Evolutionary conservation across 2,888 invertebrate species (phyloP).

Genomic region (Eupsilia transversa): DNA sequence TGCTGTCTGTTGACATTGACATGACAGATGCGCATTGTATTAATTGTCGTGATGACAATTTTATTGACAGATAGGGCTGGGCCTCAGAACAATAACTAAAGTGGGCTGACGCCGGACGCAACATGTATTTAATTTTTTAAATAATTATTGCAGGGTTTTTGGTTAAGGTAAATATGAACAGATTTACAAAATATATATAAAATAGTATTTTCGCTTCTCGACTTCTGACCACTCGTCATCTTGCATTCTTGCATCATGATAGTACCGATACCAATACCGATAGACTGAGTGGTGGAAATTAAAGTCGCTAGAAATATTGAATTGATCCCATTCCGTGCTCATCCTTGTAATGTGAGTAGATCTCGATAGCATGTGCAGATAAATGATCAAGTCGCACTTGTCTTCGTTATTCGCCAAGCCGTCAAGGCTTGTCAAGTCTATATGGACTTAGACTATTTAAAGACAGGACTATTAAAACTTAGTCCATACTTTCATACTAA

Average conservation of each 20-base stretch:
- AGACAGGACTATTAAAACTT: not conserved
- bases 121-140: too few species aligned
- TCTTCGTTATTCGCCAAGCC: not conserved
- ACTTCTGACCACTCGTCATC: too few species aligned
- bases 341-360: not conserved
- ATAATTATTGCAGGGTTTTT: too few species aligned
- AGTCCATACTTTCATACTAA: too few species aligned
- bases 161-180: too few species aligned
- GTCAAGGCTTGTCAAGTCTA: not conserved
- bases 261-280: too few species aligned
- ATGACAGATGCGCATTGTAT: conserved; percentile 19
- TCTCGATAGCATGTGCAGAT: not conserved
- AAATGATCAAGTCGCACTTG: not conserved
- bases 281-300: too few species aligned
- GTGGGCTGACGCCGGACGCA: too few species aligned
- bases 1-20: conserved; percentile 28
- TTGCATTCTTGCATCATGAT: too few species aligned
- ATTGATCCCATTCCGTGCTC: not conserved
- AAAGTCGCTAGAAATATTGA: not conserved
- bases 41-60: conserved; percentile 32
- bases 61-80: conserved; percentile 16
- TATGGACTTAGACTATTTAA: not conserved
- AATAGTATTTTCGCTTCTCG: too few species aligned
- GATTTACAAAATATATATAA: too few species aligned
- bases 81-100: too few species aligned